phyloP scores from a whole-genome alignment of 2,797 vertebrate species.

The Mormyrops boulengeri region DNA sequence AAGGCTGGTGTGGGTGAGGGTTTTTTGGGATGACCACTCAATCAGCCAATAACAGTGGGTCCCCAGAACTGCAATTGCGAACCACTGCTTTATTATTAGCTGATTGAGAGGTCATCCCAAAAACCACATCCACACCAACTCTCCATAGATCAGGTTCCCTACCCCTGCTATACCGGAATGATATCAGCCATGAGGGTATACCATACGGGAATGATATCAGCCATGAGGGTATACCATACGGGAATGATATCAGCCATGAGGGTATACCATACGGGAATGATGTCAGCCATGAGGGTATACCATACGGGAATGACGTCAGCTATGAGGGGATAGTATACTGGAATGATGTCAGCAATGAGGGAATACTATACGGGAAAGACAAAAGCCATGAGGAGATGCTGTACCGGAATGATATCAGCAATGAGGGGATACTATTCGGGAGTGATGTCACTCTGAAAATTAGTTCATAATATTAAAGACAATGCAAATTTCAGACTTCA shows the following conservation, averaged over 20 bases:
- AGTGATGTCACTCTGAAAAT: background rate
- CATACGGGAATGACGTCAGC: background rate
- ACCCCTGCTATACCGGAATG: background rate
- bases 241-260: background rate
- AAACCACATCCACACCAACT: too few relatives aligned
- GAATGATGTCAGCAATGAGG: background rate
- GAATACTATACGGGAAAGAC: background rate
- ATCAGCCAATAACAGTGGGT: too few relatives aligned
- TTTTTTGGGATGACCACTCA: too few relatives aligned
- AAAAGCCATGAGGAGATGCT: background rate
- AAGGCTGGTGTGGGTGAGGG: too few relatives aligned
- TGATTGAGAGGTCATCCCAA: too few relatives aligned
- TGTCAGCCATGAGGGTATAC: background rate
- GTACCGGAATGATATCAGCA: background rate
- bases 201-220: background rate
- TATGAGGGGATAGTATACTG: too few relatives aligned
- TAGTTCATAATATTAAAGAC: background rate
- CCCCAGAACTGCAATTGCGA: too few relatives aligned
- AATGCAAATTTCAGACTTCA: conserved; percentile 16
- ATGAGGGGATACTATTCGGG: background rate
- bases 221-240: too few relatives aligned
- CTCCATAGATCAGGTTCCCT: too few relatives aligned
- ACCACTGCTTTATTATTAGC: too few relatives aligned
- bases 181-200: background rate
- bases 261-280: background rate